Percentiles rank a stretch among this genome's conserved stretches.
Conservation (phyloP, 1,140 invertebrate species). For the Samia ricini region DNA sequence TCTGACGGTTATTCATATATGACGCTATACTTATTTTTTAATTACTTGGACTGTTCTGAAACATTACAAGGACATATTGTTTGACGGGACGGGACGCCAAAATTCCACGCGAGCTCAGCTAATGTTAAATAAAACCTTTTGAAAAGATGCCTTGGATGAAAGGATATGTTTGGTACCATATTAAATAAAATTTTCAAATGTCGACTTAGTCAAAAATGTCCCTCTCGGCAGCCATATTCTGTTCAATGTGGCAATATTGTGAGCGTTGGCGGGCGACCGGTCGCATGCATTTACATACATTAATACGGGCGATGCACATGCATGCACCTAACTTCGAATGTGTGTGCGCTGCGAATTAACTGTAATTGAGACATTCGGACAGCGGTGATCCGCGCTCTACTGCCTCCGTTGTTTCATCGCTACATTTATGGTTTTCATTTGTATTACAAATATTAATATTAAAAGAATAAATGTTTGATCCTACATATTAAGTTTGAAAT, state of each 20-base stretch:
- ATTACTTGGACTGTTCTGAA: too few species aligned
- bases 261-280: slow-evolving; percentile 64
- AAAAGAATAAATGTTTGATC: background rate
- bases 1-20: too few species aligned
- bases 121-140: background rate
- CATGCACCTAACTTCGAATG: slow-evolving; percentile 62
- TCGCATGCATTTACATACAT: slow-evolving; percentile 76
- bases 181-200: slow-evolving; percentile 59
- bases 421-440: slow-evolving; percentile 27
- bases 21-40: too few species aligned
- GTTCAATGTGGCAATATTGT: slow-evolving; percentile 74
- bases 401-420: slow-evolving; percentile 44
- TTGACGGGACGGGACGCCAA: too few species aligned
- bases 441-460: background rate
- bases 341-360: slow-evolving; percentile 74
- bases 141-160: background rate
- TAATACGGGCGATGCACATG: slow-evolving; percentile 68
- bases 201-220: slow-evolving; percentile 69
- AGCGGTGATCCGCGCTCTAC: slow-evolving; percentile 49
- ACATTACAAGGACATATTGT: too few species aligned
- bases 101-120: background rate
- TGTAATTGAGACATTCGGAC: slow-evolving; percentile 76
- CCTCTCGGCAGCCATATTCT: slow-evolving; percentile 71
- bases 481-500: too few species aligned
- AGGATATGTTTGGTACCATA: background rate